Evolutionary conservation across 2,888 invertebrate species (phyloP), one percentile per base, ranked within the genome.

Genomic region (Nebria salina): DNA sequence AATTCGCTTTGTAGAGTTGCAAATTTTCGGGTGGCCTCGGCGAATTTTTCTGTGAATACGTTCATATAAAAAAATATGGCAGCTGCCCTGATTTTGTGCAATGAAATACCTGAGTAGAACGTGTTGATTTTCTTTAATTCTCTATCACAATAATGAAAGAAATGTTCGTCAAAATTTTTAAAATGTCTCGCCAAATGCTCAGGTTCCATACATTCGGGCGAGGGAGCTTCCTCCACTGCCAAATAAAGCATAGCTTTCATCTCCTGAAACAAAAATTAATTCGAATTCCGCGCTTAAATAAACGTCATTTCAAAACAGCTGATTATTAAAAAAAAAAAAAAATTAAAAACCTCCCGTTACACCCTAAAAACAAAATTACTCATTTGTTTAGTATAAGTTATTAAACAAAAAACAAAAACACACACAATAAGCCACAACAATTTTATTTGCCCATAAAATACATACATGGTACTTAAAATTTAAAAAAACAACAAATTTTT

Each of bases 71-170:
- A 0, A 34, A 34, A 34, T 34, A 34, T 34, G 34, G 34, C 34
- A 5, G 34, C 34, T 34, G 0, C 34, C 34, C 5, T 13, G 7
- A 54, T 13, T 6, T 54, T 54, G 6, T 8, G 54, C 54, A 54
- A 13, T 54, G 7, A 6, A 65, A 25, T 26, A 92, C 92, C 92
- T 76, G 95, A 93, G 87, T 95, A 97, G 88, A 97, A 97, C 11
- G 95, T 95, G 88, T 97, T 96, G 86, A 97, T 96, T 89, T 97
- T 97, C 81, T 94, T 93, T 83, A 97, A 89, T 88, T 97, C 96
- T 85, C 94, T 94, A 87, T 96, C 96, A 88, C 95, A 95, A 86
- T 94, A 95, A 84, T 93, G 94, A 87, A 96, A 95, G 87, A 97
- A 97, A 85, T 93, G 92, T 87, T 97, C 96, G 87, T 96, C 96